These are phyloP conservation scores for Brachyptera putata DNA, from an alignment of 2,888 invertebrate species.

Conservation along the genomic window DNA sequence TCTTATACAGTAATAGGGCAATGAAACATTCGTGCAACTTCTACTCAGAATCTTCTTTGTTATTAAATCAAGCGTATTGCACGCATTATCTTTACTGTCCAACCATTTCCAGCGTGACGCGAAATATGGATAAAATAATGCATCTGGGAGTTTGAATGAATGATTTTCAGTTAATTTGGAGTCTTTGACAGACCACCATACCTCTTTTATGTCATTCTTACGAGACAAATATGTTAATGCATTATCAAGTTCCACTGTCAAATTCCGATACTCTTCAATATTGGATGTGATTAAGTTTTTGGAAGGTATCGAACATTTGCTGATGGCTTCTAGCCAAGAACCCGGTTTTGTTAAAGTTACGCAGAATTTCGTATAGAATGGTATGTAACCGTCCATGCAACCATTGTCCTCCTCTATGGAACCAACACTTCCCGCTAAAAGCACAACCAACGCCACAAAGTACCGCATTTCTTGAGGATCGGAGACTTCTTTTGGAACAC, in stretches of 20 bases:
- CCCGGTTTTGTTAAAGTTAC: background rate
- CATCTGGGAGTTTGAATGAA: background rate
- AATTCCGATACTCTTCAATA: no score
- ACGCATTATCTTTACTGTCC: background rate
- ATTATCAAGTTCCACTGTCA: no score
- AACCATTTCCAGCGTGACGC: background rate
- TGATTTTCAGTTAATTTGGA: no score
- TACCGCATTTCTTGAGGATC: no score
- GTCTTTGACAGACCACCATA: no score
- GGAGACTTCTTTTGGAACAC: no score
- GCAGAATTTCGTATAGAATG: background rate
- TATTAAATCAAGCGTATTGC: background rate
- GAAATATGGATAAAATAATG: background rate
- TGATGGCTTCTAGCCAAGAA: background rate
- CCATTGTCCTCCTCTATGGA: background rate
- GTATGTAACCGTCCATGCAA: constrained; percentile 1
- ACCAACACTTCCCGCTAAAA: background rate
- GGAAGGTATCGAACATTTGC: background rate
- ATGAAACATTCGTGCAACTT: background rate
- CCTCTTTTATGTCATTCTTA: no score
- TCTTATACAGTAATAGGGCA: background rate
- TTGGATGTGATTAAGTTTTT: background rate
- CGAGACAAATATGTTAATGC: no score
- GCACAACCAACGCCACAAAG: background rate
- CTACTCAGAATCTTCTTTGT: background rate